These are phyloP conservation scores for Lordiphosa mommai DNA, from an alignment of 1,140 invertebrate genomes.

Conservation along the genomic window DNA sequence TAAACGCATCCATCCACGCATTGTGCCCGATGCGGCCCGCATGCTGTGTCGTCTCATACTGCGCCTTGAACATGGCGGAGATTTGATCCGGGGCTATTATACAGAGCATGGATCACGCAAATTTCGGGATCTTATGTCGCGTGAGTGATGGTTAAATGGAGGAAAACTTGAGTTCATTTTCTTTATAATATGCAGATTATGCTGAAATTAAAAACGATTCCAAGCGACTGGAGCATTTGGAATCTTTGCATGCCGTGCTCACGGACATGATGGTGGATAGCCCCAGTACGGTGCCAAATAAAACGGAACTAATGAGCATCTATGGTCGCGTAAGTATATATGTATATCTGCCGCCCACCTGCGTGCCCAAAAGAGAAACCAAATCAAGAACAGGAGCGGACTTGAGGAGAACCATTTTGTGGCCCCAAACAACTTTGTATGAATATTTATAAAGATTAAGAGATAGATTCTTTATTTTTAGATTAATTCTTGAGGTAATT, in stretches of 20 bases:
- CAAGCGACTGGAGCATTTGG: constrained; percentile 88
- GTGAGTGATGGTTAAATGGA: constrained; percentile 82
- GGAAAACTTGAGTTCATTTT: too few species aligned
- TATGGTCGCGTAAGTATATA: constrained; percentile 87
- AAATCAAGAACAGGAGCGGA: constrained; percentile 5
- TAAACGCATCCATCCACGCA: constrained; percentile 83
- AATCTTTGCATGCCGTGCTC: constrained; percentile 84
- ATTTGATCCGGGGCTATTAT: constrained; percentile 84
- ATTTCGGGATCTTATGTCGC: constrained; percentile 92
- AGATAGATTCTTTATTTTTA: too few species aligned
- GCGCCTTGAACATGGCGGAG: constrained; percentile 85
- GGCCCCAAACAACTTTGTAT: too few species aligned
- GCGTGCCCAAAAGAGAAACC: too few species aligned
- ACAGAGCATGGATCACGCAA: constrained; percentile 84
- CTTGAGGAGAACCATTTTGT: too few species aligned
- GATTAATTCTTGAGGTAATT: too few species aligned
- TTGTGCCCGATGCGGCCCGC: constrained; percentile 87
- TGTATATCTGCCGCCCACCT: not conserved
- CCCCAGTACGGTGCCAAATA: constrained; percentile 84
- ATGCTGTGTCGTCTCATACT: constrained; percentile 87
- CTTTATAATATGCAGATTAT: constrained; percentile 85
- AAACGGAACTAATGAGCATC: constrained; percentile 88
- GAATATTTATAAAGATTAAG: too few species aligned
- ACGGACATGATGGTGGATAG: constrained; percentile 84
- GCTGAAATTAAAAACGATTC: constrained; percentile 86